These are phyloP conservation scores for Eupithecia centaureata DNA, from an alignment of 2,888 invertebrate genomes.

Conservation along the genomic window DNA sequence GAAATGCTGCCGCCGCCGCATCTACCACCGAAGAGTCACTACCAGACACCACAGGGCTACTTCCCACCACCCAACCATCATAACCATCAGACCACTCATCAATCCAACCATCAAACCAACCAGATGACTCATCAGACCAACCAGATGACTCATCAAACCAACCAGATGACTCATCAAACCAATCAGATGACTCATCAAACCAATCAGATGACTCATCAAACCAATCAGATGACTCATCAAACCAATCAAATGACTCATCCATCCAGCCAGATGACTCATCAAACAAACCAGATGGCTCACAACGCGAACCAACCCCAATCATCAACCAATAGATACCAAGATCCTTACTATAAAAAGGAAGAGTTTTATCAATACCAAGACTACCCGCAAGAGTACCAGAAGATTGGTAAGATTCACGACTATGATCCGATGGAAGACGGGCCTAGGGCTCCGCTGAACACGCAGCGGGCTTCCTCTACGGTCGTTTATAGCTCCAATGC, in stretches of 20 bases:
- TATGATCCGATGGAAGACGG: slow-evolving; percentile 91
- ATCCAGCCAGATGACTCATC: not conserved
- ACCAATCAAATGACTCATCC: slow-evolving; percentile 12
- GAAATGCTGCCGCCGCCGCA: slow-evolving; percentile 75
- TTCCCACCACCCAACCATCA: slow-evolving; percentile 37
- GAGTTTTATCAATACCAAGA: slow-evolving; percentile 61
- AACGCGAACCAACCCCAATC: slow-evolving; percentile 37
- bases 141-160: not conserved
- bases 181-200: slow-evolving; percentile 37
- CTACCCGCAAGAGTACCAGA: slow-evolving; percentile 59
- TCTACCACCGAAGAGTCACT: slow-evolving; percentile 72
- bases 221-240: slow-evolving; percentile 31
- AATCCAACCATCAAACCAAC: slow-evolving; percentile 10
- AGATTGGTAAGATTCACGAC: slow-evolving; percentile 90
- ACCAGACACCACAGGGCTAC: slow-evolving; percentile 64
- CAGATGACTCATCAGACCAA: slow-evolving; percentile 9
- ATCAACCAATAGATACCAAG: slow-evolving; percentile 45
- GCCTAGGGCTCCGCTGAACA: slow-evolving; percentile 88
- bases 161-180: not conserved
- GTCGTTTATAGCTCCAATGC: slow-evolving; percentile 88
- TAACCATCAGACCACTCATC: slow-evolving; percentile 15
- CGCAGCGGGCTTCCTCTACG: slow-evolving; percentile 91
- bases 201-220: slow-evolving; percentile 60
- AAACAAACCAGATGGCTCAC: not conserved
- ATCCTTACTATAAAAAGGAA: slow-evolving; percentile 41